Conservation (phyloP, 2,113 vertebrate species). For the Tragelaphus buxtoni region DNA sequence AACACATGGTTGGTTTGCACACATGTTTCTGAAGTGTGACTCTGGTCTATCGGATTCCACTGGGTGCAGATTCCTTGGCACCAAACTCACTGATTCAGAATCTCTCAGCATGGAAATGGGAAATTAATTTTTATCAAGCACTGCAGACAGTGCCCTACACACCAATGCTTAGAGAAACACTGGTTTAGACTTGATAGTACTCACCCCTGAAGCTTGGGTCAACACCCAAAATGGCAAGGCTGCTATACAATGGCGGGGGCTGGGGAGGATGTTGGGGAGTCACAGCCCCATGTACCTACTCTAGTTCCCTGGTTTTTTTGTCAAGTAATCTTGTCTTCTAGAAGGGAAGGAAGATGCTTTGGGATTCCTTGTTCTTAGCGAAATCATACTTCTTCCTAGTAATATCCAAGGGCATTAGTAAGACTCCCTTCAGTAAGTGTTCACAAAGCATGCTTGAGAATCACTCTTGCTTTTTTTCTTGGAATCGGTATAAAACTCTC, state of each 20-base stretch:
- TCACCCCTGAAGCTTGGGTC: not conserved
- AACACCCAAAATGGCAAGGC: not conserved
- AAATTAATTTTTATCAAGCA: not conserved
- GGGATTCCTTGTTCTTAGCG: not conserved
- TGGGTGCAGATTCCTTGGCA: not conserved
- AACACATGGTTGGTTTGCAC: not conserved
- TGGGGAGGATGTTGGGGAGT: not conserved
- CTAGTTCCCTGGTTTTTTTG: not conserved
- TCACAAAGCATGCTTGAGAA: not conserved
- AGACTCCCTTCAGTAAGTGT: not conserved
- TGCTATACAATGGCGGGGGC: fast-evolving
- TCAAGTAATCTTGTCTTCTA: not conserved
- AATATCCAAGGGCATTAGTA: not conserved
- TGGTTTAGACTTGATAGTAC: not conserved
- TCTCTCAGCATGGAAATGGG: not conserved
- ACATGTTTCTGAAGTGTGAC: not conserved
- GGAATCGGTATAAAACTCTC: not conserved
- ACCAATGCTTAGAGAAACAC: not conserved
- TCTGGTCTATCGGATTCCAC: not conserved
- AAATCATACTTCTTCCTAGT: not conserved
- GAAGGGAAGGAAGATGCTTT: not conserved
- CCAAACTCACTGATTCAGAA: not conserved
- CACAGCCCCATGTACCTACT: not conserved
- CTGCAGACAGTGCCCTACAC: not conserved
- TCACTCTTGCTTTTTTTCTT: not conserved